Evolutionary conservation across 2,888 invertebrate genomes (phyloP).

Genomic region (Teinopalpus imperialis): DNA sequence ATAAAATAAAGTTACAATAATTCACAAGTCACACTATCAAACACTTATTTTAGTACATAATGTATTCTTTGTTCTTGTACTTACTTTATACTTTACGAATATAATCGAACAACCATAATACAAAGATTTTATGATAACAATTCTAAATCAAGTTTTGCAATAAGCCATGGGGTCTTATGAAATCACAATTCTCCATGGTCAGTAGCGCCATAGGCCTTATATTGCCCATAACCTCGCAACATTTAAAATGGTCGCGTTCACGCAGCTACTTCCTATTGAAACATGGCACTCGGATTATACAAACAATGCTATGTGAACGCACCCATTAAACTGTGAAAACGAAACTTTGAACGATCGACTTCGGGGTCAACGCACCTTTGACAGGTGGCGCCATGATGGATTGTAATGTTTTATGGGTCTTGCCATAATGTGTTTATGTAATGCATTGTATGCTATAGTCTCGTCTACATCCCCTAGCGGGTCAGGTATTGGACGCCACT

Average conservation of each 20-base stretch:
- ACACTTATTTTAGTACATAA: too few species aligned
- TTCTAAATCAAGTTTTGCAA: constrained; percentile 14
- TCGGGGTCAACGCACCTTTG: constrained; percentile 57
- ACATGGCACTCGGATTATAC: constrained; percentile 59
- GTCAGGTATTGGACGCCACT: too few species aligned
- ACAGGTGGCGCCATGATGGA: constrained; percentile 49
- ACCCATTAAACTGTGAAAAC: constrained; percentile 70
- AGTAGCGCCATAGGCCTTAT: constrained; percentile 32
- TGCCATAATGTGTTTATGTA: neutral
- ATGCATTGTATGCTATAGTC: neutral
- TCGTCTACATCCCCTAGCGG: too few species aligned
- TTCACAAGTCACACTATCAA: too few species aligned
- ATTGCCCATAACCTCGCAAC: constrained; percentile 32
- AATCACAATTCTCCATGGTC: constrained; percentile 42
- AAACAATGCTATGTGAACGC: constrained; percentile 72
- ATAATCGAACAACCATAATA: constrained; percentile 6
- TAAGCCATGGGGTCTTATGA: constrained; percentile 25
- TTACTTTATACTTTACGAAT: too few species aligned
- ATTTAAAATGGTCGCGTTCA: constrained; percentile 42
- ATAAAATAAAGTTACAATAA: too few species aligned
- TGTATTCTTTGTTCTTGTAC: too few species aligned
- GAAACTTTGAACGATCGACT: constrained; percentile 49
- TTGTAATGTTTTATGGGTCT: constrained; percentile 24
- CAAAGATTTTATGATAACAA: constrained; percentile 23
- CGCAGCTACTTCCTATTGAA: constrained; percentile 55